A percentile compares a stretch with the other conserved stretches of the same genome.
Evolutionary conservation across 2,113 vertebrate species (phyloP).

Genomic region (Noturus placidus): DNA sequence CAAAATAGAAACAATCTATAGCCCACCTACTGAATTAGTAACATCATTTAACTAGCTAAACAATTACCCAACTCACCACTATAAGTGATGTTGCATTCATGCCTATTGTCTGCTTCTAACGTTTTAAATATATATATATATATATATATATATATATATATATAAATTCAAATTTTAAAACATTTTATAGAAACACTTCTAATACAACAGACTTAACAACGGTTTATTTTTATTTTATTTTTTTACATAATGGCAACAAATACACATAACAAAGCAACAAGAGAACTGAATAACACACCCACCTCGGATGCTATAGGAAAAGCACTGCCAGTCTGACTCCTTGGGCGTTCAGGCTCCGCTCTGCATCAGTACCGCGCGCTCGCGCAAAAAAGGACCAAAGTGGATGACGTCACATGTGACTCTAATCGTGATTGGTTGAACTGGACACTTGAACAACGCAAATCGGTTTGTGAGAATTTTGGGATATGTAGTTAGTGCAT

Average conservation of each 20-base stretch:
- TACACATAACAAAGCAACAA: slow-evolving; percentile 1
- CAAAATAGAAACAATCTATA: background rate
- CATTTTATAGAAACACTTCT: background rate
- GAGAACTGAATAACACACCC: slow-evolving; percentile 36
- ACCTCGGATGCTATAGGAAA: slow-evolving; percentile 40
- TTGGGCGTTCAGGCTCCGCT: slow-evolving; percentile 44
- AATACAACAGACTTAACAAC: background rate
- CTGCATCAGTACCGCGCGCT: slow-evolving; percentile 49
- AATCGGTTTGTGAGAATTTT: background rate
- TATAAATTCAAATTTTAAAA: background rate
- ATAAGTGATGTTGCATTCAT: background rate
- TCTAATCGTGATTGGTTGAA: slow-evolving; percentile 58
- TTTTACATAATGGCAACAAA: background rate
- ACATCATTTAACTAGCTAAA: background rate
- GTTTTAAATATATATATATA: no score
- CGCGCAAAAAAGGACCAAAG: slow-evolving; percentile 64
- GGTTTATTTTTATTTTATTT: background rate
- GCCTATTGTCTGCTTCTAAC: slow-evolving; percentile 14
- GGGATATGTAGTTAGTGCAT: slow-evolving; percentile 46
- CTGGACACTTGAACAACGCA: slow-evolving; percentile 56
- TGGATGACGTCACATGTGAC: slow-evolving; percentile 44
- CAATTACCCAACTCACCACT: background rate
- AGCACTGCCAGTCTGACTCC: background rate
- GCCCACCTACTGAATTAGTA: background rate
- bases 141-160: no score